A percentile compares a stretch with the other conserved stretches of the same genome.
Conservation (phyloP, 2,888 invertebrate species). For the Dryobotodes eremita region DNA sequence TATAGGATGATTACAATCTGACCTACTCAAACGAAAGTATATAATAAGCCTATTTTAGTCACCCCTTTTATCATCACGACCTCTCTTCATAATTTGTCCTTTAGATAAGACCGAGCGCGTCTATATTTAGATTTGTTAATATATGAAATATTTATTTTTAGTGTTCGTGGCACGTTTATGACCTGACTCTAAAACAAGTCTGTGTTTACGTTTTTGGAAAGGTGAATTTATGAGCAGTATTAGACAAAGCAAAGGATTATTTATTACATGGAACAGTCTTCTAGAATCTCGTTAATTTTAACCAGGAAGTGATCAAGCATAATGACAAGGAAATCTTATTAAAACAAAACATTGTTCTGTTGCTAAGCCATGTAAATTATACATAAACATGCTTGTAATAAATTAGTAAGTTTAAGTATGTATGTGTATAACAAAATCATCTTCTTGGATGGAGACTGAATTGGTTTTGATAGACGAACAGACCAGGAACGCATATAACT, state of each 20-base stretch:
- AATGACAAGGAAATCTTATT: slow-evolving; percentile 13
- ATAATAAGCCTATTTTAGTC: slow-evolving; percentile 52
- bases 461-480: neutral
- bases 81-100: slow-evolving; percentile 63
- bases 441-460: neutral
- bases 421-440: neutral
- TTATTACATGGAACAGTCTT: slow-evolving; percentile 7
- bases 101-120: slow-evolving; percentile 50
- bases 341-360: slow-evolving; percentile 3
- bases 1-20: slow-evolving; percentile 16
- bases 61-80: slow-evolving; percentile 57
- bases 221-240: neutral
- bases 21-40: slow-evolving; percentile 26
- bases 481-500: neutral
- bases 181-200: slow-evolving; percentile 10
- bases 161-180: slow-evolving; percentile 32
- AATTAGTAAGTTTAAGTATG: slow-evolving; percentile 7
- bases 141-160: slow-evolving; percentile 52
- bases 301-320: slow-evolving; percentile 34
- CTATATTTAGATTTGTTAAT: slow-evolving; percentile 55
- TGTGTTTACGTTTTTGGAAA: slow-evolving; percentile 34
- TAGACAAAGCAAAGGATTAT: neutral
- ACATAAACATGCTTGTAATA: slow-evolving; percentile 7
- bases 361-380: slow-evolving; percentile 12
- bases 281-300: neutral